Conservation (phyloP, 1,140 invertebrate species). For the Drosophila truncata region DNA sequence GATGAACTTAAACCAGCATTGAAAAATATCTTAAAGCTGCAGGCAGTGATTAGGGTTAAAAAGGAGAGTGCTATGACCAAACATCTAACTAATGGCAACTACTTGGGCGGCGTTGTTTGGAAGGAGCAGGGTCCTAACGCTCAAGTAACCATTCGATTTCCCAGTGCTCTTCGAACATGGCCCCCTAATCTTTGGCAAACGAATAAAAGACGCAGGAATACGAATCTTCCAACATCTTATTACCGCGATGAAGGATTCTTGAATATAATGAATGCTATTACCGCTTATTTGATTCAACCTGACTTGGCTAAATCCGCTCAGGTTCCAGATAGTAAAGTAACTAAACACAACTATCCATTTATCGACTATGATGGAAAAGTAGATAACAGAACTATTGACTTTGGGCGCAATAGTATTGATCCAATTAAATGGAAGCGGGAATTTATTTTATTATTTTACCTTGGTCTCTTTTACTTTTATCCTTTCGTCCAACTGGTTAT, state of each 20-base stretch:
- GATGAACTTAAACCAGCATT: not conserved
- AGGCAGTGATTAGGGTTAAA: not conserved
- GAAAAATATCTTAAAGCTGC: slow-evolving; percentile 10
- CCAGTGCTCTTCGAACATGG: slow-evolving; percentile 11
- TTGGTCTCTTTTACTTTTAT: slow-evolving; percentile 22
- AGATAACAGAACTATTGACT: not conserved
- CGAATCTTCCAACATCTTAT: not conserved
- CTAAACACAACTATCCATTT: not conserved
- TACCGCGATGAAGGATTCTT: slow-evolving; percentile 20
- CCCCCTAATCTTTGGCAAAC: slow-evolving; percentile 22
- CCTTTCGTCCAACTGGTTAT: slow-evolving; percentile 24
- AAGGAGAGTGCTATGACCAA: slow-evolving; percentile 3
- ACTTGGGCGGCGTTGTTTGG: slow-evolving; percentile 24
- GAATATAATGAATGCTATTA: slow-evolving; percentile 20
- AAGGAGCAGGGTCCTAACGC: not conserved
- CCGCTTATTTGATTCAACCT: slow-evolving; percentile 4
- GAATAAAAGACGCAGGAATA: not conserved
- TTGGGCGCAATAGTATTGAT: not conserved
- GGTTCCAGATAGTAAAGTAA: not conserved
- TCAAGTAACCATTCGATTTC: slow-evolving; percentile 20
- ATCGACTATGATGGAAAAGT: not conserved
- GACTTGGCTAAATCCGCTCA: not conserved
- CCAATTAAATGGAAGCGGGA: slow-evolving; percentile 1
- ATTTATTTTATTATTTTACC: slow-evolving; percentile 17
- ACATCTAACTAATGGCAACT: slow-evolving; percentile 4